Evolutionary conservation across 2,797 vertebrate genomes (phyloP), one percentile per base, ranked within the genome.

Genomic region (Acanthopagrus latus): DNA sequence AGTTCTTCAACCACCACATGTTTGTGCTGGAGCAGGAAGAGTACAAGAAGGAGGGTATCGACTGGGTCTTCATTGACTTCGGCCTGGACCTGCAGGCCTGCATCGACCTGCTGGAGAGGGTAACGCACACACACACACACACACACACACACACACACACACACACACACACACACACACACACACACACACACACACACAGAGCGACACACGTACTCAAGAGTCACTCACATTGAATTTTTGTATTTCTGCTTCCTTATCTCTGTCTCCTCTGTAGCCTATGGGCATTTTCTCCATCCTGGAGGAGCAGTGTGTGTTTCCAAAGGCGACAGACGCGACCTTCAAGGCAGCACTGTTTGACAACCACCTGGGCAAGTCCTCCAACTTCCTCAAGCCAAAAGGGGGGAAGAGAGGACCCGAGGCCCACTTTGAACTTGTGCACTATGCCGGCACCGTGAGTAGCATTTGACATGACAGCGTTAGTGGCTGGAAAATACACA

Each of bases 1-100:
- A 99, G 91, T 94, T 95, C 86, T 95, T 94, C 91, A 94, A 94
- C 66, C 94, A 95, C 66, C 93, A 93, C 92, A 93, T 94, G 94
- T 95, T 94, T 20, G 92, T 95, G 48, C 89, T 95, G 88, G 94
- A 95, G 83, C 94, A 94, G 68, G 94, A 95, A 17, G 94, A 95
- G 60, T 94, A 94, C 82, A 95, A 95, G 91, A 92, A 91, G 66
- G 93, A 95, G 64, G 94, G 93, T 48, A 95, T 94, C 2, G 88
- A 94, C 0, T 94, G 93, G 92, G 88, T 92, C 73, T 95, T 95
- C 89, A 95, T 93, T 0, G 93, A 96, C 88, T 95, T 96, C 5
- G 94, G 93, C 47, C 89, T 96, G 46, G 92, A 96, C 73, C 91
- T 96, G 44, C 93, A 96, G 82, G 95, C 93, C 74, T 95, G 94